Base-by-base conservation (phyloP, 30 jellyfish, hydroid and myxozoan species). In the Turritopsis rubra region DNA sequence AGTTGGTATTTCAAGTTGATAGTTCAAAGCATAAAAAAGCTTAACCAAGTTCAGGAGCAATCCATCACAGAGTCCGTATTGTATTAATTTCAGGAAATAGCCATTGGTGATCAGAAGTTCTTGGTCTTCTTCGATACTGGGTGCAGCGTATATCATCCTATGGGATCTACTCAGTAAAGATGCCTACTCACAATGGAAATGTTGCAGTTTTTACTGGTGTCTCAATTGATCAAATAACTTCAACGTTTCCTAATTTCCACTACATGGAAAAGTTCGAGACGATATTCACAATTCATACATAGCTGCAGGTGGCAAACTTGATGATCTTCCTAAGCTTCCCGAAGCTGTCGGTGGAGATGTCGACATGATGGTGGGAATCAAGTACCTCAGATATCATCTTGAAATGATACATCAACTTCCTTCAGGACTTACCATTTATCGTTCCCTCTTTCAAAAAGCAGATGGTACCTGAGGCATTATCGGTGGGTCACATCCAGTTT, bases 401-500 rank as follows among this genome's bases (percentile, higher is more conserved):
- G 31, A 74, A 21, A 19, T 30, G 13, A n/a, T 74, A 26, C 41
- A n/a, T 29, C 82, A 74, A 4, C 60, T 73, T 21, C 72, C 54
- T 5, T 73, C 82, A 5, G 82, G 82, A 3, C 54, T 74, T 9
- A 29, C 65, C 17, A 74, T 74, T 74, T 74, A 74, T 1, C 54
- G 31, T 0, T 74, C 82, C 17, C 18, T 74, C 13, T 74, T 74
- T 29, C 26, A 23, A 22, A 74, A 30, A 13, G 17, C 0, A 13
- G 60, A 74, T 74, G 82, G 89, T 27, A 73, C 30, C 9, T 18
- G 75, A n/a, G 87, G 89, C 9, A 79, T 82, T 18, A 30, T 82
- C 73, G 85, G 85, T n/a, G 89, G 89, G 5, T 75, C 85, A 19
- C 89, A 66, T 52, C 22, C 24, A 8, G 52, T 82, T 1, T 68